Conservation (phyloP, 2,113 vertebrate species). For the Xerus inauris region DNA sequence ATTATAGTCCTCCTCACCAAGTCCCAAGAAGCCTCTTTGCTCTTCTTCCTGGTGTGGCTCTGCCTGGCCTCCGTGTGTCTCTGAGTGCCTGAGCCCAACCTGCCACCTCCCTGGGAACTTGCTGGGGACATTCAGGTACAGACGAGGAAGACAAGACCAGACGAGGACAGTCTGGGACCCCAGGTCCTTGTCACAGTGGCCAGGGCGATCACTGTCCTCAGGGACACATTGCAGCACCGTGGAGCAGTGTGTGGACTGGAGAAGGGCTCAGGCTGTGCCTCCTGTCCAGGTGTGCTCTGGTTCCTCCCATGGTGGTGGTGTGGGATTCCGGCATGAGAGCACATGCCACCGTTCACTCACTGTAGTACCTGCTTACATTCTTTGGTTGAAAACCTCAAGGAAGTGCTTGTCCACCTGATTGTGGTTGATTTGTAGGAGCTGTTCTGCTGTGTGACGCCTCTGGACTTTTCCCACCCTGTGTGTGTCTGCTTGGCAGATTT, state of each 20-base stretch:
- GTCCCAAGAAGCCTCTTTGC: no score
- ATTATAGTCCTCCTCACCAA: accelerated
- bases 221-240: no score
- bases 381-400: not conserved
- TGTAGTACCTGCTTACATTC: not conserved
- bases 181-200: not conserved
- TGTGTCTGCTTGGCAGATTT: no score
- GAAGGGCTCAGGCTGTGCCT: not conserved
- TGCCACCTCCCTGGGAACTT: not conserved
- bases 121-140: not conserved
- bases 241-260: not conserved
- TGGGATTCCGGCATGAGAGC: no score
- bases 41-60: no score
- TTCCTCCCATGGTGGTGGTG: no score
- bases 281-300: not conserved
- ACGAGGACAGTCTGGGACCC: not conserved
- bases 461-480: not conserved
- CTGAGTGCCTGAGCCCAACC: not conserved
- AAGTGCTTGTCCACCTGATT: not conserved
- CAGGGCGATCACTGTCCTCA: not conserved
- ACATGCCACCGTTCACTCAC: accelerated
- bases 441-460: not conserved
- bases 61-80: not conserved
- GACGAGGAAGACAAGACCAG: not conserved
- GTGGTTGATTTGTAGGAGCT: no score